Evolutionary conservation across 2,888 invertebrate genomes (phyloP), one percentile per base, ranked within the genome.

Genomic region (Rhogogaster chlorosoma): DNA sequence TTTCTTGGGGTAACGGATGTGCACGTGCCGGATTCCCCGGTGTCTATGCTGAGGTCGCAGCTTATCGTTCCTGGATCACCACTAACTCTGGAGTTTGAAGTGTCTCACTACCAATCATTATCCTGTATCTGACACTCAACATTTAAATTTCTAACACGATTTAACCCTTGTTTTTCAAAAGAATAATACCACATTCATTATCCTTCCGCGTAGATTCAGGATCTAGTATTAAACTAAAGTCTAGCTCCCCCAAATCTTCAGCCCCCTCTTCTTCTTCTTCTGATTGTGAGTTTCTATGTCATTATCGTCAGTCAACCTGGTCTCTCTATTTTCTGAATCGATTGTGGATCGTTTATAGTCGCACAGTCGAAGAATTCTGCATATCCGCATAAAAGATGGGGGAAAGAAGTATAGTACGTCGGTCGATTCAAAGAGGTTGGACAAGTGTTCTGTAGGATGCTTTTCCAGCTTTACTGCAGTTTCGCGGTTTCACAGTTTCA

Each of bases 181-280:
- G 0, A 92, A 91, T 12, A 57, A 22, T 26, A 94, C 94, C 0
- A 90, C 96, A 49, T 88, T 90, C 10, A 95, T 95, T 85, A 94
- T 92, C 86, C 94, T 93, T 0, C 93, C 91, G 0, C 93, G 94
- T 0, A 92, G 7, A 53, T 53, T 42, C 12, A 12, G 9, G 0
- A 53, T 53, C n/a, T 9, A n/a, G 10, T 18, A 67, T 67, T 15
- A 7, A 64, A 29, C 64, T 64, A 10, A 49, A 49, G 15, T 5
- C 64, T 10, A 4, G 12, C n/a, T 64, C 12, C 64, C n/a, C 64
- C 22, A n/a, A 64, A 26, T 29, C 29, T 64, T 29, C 26, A 64
- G 22, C 64, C 2, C 26, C n/a, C 61, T 45, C 15, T 45, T 45
- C 2, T 2, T 45, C 45, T 3, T 61, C 7, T 26, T 94, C 18